Conservation (phyloP, 1,140 invertebrate genomes). For the Aphis craccivora region DNA sequence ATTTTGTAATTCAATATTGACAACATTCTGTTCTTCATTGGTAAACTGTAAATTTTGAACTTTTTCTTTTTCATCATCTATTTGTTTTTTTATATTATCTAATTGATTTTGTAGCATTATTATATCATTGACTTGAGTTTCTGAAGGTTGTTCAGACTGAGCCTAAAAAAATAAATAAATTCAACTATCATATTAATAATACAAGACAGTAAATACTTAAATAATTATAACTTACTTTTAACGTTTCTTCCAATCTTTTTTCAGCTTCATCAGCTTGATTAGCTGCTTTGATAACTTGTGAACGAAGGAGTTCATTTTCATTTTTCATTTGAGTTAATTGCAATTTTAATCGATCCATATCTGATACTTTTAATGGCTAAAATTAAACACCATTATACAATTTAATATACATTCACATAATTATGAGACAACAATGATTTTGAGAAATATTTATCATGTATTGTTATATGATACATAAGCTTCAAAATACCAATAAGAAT, state of each 20-base stretch:
- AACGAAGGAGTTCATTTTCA: constrained; percentile 44
- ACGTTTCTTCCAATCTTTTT: constrained; percentile 36
- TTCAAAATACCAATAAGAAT: background rate
- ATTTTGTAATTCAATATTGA: constrained; percentile 47
- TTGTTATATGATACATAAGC: constrained; percentile 27
- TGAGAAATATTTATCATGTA: background rate
- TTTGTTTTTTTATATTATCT: constrained; percentile 32
- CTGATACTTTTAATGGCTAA: constrained; percentile 1
- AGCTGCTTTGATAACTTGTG: constrained; percentile 50
- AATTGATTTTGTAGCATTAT: constrained; percentile 6
- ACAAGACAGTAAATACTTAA: background rate
- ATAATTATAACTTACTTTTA: constrained; percentile 26
- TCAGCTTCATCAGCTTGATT: constrained; percentile 49
- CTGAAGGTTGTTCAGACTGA: background rate
- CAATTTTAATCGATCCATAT: constrained; percentile 28
- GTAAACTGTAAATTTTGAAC: constrained; percentile 48
- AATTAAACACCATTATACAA: background rate
- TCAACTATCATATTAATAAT: background rate
- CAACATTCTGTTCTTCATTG: constrained; percentile 52
- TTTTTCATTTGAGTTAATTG: constrained; percentile 49
- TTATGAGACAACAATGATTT: background rate
- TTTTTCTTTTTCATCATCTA: constrained; percentile 52
- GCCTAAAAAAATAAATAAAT: constrained; percentile 31
- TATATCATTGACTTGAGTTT: constrained; percentile 8
- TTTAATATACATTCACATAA: background rate